Conservation (phyloP, 2,888 invertebrate species). For the Hymenopus coronatus region DNA sequence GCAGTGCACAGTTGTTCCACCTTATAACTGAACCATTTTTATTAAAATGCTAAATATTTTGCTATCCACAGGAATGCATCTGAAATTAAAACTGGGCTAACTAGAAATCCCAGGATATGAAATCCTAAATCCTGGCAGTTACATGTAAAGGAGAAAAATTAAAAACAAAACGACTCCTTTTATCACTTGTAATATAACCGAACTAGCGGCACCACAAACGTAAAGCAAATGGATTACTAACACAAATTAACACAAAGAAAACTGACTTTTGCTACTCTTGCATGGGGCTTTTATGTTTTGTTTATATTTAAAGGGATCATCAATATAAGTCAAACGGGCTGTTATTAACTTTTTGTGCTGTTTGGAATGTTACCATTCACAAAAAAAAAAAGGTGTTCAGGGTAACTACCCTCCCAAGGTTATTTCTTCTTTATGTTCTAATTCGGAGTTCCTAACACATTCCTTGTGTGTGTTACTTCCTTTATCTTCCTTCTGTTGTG, state of each 20-base stretch:
- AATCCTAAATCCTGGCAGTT: background rate
- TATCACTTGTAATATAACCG: background rate
- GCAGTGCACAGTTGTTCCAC: slow-evolving; percentile 11
- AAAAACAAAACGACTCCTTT: background rate
- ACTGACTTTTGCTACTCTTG: slow-evolving; percentile 4
- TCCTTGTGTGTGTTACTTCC: background rate
- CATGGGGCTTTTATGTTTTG: background rate
- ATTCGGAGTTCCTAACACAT: background rate
- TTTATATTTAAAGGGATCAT: background rate
- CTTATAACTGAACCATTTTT: background rate
- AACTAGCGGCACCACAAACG: background rate
- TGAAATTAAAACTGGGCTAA: background rate
- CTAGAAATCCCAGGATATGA: background rate
- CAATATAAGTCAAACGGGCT: background rate
- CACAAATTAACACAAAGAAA: background rate
- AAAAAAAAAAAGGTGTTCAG: background rate
- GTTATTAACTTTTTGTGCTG: slow-evolving; percentile 1
- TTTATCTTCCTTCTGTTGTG: slow-evolving; percentile 15
- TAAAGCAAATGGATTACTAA: background rate
- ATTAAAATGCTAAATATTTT: background rate
- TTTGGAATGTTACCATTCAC: slow-evolving; percentile 27
- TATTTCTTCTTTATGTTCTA: background rate
- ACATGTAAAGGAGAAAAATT: background rate
- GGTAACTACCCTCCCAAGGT: background rate
- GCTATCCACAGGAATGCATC: background rate